These are phyloP conservation scores for Propithecus perrieri DNA, from an alignment of 2,797 vertebrate genomes.

Conservation along the genomic window DNA sequence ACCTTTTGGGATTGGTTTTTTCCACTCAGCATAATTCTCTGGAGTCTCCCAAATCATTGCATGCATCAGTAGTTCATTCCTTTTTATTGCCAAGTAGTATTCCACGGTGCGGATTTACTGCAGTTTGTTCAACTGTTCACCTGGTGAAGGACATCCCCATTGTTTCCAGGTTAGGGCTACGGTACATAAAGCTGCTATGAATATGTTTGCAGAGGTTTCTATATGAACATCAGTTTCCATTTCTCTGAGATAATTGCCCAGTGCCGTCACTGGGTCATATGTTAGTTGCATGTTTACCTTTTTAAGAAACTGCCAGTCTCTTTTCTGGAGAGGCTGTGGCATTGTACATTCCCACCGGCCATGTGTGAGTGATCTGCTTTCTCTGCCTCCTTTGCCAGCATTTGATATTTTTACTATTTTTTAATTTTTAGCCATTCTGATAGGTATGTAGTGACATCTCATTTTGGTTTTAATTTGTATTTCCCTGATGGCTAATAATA, in stretches of 20 bases:
- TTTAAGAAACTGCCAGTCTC: neutral
- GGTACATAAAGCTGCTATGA: neutral
- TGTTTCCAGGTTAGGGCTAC: neutral
- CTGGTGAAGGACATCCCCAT: too few species aligned
- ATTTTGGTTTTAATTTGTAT: constrained; percentile 27
- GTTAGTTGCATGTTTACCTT: neutral
- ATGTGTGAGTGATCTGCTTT: neutral
- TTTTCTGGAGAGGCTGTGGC: neutral
- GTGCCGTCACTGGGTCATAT: rapidly evolving
- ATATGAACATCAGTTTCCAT: too few species aligned
- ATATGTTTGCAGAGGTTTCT: too few species aligned
- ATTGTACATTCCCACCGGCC: neutral
- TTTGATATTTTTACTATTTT: neutral
- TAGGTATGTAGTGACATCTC: neutral
- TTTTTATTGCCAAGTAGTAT: neutral
- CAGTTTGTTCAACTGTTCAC: too few species aligned
- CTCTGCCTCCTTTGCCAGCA: neutral
- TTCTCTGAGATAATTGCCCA: neutral
- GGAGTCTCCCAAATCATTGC: neutral
- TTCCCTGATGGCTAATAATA: neutral
- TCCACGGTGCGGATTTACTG: too few species aligned
- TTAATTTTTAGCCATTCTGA: neutral
- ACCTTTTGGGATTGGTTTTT: neutral
- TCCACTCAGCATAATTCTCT: neutral
- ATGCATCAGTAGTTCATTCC: too few species aligned